A percentile compares a stretch with the other conserved stretches of the same genome.
Conservation (phyloP, 1,140 invertebrate genomes). For the Drosophila malerkotliana region DNA sequence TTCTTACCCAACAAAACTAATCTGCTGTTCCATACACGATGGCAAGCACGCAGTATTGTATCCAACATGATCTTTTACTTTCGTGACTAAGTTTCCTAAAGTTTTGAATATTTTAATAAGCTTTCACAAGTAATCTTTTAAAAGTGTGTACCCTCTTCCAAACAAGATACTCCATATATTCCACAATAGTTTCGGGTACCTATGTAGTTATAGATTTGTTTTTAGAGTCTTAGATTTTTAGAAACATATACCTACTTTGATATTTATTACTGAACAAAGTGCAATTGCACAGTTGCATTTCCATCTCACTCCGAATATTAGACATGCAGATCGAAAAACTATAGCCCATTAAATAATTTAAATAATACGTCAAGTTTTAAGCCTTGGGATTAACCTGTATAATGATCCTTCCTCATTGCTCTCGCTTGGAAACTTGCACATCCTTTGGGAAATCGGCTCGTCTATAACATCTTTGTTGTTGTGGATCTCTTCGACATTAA, state of each 20-base stretch:
- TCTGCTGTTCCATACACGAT: constrained; percentile 64
- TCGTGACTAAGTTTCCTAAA: constrained; percentile 35
- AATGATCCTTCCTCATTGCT: constrained; percentile 12
- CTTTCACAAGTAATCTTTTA: neutral
- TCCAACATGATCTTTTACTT: constrained; percentile 45
- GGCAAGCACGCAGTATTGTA: constrained; percentile 46
- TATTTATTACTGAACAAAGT: constrained; percentile 37
- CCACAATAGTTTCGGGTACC: constrained; percentile 35
- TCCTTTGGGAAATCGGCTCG: constrained; percentile 52
- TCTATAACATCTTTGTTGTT: constrained; percentile 49
- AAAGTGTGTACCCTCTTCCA: constrained; percentile 35
- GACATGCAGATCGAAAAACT: constrained; percentile 74
- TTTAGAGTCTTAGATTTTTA: neutral
- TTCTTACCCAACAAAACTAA: constrained; percentile 57
- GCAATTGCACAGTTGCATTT: constrained; percentile 57
- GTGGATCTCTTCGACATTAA: constrained; percentile 61
- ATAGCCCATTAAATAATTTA: neutral
- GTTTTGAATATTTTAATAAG: neutral
- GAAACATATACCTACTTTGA: constrained; percentile 23
- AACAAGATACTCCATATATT: constrained; percentile 37
- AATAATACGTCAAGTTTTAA: neutral
- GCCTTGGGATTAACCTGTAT: constrained; percentile 44
- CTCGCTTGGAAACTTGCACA: constrained; percentile 62
- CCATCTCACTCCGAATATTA: constrained; percentile 50
- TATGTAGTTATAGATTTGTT: neutral